Evolutionary conservation across 2,888 invertebrate species (phyloP), one percentile per base, ranked within the genome.

Genomic region (Platycheirus rosarum): DNA sequence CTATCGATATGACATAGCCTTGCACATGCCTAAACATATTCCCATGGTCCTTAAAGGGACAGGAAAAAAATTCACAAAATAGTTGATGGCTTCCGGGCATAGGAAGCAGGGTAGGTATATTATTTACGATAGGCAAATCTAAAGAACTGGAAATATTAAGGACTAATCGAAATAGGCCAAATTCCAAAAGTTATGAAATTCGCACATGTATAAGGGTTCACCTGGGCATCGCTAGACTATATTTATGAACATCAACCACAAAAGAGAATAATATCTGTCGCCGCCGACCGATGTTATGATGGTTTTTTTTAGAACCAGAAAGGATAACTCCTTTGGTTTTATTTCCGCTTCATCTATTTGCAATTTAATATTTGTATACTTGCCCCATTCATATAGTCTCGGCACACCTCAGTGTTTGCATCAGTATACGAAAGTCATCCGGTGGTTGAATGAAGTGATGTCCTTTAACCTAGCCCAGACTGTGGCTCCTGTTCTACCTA

Each of bases 271-370:
- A 75, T 18, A 69, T 75, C 57, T 42, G 26, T 35, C 29, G 26
- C n/a, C 11, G 16, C 29, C n/a, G 46, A 20, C 44, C n/a, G 46
- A 20, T 18, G 20, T 37, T n/a, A 9, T 26, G 11, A 0, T 1
- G 11, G 9, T 14, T 60, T 16, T 29, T 29, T 16, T 11, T 7
- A 9, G n/a, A 16, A 2, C 7, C 26, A 20, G 29, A 62, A 69
- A 53, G 60, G 51, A 68, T 62, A 53, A 37, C 26, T 42, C n/a
- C 23, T 70, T 23, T 32, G 71, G 35, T 62, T 44, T 71, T 66
- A 77, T 71, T 76, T 82, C 82, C 77, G 77, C 71, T 77, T 71
- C 42, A 82, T 77, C 77, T 82, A 73, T 71, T 77, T 73, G 82
- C 70, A 77, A 73, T 82, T 82, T 82, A 71, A 82, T 66, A 82